Evolutionary conservation across 2,888 invertebrate species (phyloP).

Genomic region (Anthoptus insignis): DNA sequence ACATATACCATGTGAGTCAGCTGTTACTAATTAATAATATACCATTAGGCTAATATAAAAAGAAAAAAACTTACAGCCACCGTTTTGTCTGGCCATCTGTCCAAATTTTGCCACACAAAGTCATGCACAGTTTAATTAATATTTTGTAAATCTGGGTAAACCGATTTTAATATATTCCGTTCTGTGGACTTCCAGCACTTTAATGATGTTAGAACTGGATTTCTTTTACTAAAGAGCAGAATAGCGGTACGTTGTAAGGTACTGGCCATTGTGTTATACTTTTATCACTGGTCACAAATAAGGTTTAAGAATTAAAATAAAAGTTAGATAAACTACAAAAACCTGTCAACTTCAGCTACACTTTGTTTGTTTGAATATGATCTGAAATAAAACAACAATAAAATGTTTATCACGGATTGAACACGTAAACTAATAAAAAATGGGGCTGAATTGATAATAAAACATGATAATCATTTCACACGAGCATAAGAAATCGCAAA

Average conservation of each 20-base stretch:
- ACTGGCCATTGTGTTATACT: slow-evolving; percentile 54
- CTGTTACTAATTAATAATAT: too few relatives aligned
- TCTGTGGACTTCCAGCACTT: slow-evolving; percentile 56
- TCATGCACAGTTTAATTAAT: slow-evolving; percentile 86
- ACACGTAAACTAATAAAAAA: too few relatives aligned
- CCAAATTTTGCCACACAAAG: slow-evolving; percentile 88
- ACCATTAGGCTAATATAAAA: slow-evolving; percentile 1
- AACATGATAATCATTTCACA: too few relatives aligned
- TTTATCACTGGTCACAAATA: background rate
- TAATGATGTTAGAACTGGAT: slow-evolving; percentile 43
- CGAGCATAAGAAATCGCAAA: too few relatives aligned
- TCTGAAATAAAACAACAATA: too few relatives aligned
- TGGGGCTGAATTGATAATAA: too few relatives aligned
- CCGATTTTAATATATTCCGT: slow-evolving; percentile 76
- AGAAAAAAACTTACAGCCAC: slow-evolving; percentile 86
- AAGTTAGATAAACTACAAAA: too few relatives aligned
- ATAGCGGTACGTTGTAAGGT: slow-evolving; percentile 55
- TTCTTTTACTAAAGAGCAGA: slow-evolving; percentile 50
- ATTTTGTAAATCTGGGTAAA: slow-evolving; percentile 75
- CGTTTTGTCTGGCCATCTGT: slow-evolving; percentile 89
- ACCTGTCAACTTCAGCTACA: too few relatives aligned
- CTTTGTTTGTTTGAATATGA: too few relatives aligned
- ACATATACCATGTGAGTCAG: too few relatives aligned
- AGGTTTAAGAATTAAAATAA: background rate
- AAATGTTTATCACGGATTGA: too few relatives aligned